These are phyloP conservation scores for Condylostylus longicornis DNA, from an alignment of 1,140 invertebrate genomes.

Conservation along the genomic window DNA sequence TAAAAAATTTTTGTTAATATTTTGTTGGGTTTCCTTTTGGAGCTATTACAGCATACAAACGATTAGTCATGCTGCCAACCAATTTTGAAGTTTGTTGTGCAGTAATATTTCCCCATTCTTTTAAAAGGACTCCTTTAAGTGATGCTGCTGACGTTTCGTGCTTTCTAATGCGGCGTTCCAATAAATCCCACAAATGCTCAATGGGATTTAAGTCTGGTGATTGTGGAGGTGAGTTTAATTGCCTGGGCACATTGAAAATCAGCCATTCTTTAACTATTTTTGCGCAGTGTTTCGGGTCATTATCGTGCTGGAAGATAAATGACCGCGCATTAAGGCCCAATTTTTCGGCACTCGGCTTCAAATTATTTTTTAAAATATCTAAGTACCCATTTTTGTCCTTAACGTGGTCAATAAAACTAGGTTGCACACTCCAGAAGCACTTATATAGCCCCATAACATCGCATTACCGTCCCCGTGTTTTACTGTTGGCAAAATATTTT, in stretches of 20 bases:
- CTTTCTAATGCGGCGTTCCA: conserved; percentile 10
- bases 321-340: conserved; percentile 3
- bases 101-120: conserved; percentile 13
- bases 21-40: conserved; percentile 14
- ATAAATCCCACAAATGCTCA: conserved; percentile 11
- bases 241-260: conserved; percentile 3
- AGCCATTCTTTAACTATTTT: conserved; percentile 14
- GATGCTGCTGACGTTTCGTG: neutral
- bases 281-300: conserved; percentile 18
- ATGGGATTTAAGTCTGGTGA: conserved; percentile 12
- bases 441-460: conserved; percentile 29
- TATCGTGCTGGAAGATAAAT: conserved; percentile 7
- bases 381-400: conserved; percentile 10
- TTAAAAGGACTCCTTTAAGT: conserved; percentile 7
- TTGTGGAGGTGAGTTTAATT: conserved; percentile 19
- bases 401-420: conserved; percentile 13
- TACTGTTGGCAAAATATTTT: conserved; percentile 18
- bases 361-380: conserved; percentile 13
- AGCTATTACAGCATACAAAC: conserved; percentile 12
- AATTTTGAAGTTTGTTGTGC: conserved; percentile 9
- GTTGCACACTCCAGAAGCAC: conserved; percentile 13
- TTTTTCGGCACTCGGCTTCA: conserved; percentile 9
- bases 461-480: conserved; percentile 26
- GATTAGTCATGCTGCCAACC: conserved; percentile 11
- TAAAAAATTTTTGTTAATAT: conserved; percentile 18